These are phyloP conservation scores for Campoletis raptor DNA, from an alignment of 2,888 invertebrate genomes.

Conservation along the genomic window DNA sequence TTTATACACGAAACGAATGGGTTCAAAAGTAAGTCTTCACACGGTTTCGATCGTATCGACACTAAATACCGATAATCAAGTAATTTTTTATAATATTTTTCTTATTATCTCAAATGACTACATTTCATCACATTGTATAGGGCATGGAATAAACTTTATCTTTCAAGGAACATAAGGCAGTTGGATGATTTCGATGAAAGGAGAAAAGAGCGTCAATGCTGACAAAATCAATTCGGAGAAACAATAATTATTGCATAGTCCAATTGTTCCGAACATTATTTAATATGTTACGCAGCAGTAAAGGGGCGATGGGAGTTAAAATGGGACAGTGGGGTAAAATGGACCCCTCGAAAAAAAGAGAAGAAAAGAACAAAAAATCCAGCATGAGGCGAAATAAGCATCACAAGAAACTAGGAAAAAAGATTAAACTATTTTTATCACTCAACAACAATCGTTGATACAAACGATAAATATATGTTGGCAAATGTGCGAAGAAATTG, in stretches of 20 bases:
- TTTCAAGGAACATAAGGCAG: neutral
- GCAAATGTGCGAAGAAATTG: constrained; percentile 9
- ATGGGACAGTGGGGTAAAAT: neutral
- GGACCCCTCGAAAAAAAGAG: neutral
- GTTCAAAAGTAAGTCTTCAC: constrained; percentile 34
- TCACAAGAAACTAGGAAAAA: neutral
- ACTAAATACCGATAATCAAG: constrained; percentile 66
- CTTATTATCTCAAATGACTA: constrained; percentile 2
- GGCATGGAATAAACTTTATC: constrained; percentile 33
- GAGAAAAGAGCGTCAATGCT: constrained; percentile 16
- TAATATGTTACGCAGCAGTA: neutral
- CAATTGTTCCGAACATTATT: constrained; percentile 44
- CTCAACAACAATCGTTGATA: neutral
- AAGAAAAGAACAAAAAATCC: neutral
- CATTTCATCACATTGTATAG: neutral
- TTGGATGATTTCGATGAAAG: neutral
- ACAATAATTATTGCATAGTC: constrained; percentile 48
- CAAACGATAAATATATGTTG: neutral
- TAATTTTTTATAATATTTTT: constrained; percentile 48
- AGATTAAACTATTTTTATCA: neutral
- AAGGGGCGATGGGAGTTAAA: neutral
- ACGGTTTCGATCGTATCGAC: constrained; percentile 45
- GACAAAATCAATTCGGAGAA: constrained; percentile 54
- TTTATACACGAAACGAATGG: constrained; percentile 25
- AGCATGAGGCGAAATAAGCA: neutral